Conservation (phyloP, 2,797 vertebrate genomes). For the Rhinophrynus dorsalis region DNA sequence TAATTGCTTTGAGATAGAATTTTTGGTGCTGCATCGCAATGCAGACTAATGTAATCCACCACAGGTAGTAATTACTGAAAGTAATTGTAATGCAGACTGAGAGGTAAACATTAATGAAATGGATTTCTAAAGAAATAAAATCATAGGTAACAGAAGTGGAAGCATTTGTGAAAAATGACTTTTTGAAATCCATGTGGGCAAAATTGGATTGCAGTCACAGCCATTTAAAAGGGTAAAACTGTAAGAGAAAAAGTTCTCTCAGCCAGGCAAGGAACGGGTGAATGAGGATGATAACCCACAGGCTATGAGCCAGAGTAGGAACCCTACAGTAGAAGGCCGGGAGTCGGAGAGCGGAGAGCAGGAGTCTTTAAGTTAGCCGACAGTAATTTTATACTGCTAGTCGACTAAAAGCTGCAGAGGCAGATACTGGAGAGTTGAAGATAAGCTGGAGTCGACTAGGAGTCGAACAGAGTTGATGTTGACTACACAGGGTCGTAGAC, state of each 20-base stretch:
- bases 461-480: too few species aligned
- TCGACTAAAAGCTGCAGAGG: too few species aligned
- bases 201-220: constrained; percentile 75
- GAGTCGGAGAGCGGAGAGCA: too few species aligned
- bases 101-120: constrained; percentile 62
- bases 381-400: too few species aligned
- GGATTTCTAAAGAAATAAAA: constrained; percentile 70
- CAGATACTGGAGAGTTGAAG: too few species aligned
- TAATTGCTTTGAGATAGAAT: constrained; percentile 60
- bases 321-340: too few species aligned
- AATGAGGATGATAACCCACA: too few species aligned
- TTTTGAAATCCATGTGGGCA: constrained; percentile 67
- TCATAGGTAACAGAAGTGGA: constrained; percentile 62
- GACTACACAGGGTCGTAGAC: too few species aligned
- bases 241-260: constrained; percentile 69
- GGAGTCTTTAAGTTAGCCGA: too few species aligned
- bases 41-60: constrained; percentile 60
- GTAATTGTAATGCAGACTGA: constrained; percentile 66
- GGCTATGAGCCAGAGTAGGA: too few species aligned
- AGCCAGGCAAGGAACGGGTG: too few species aligned
- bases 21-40: constrained; percentile 62
- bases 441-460: too few species aligned
- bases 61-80: constrained; percentile 71
- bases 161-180: constrained; percentile 71
- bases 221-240: constrained; percentile 71